Evolutionary conservation across 2,113 vertebrate species (phyloP), one percentile per base, ranked within the genome.

Genomic region (Probosciger aterrimus): DNA sequence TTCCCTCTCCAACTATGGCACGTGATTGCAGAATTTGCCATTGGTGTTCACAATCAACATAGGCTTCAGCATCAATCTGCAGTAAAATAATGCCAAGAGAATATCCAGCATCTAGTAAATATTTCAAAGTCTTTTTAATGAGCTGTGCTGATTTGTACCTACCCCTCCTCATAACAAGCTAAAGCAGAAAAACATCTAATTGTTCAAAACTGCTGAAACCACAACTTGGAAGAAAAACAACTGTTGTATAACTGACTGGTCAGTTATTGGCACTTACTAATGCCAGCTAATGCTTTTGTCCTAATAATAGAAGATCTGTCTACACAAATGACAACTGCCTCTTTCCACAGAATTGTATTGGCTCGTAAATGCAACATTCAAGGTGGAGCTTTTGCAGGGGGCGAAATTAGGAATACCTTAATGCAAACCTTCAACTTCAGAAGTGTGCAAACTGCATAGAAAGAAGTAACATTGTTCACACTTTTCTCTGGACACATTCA

Each of bases 171-270:
- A 46, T 62, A 81, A 87, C 1, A 1, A 95, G 14, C 44, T 49
- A 65, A 85, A 82, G 67, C 57, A 93, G 85, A 86, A 77, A 91
- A 90, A 18, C 6, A 82, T 19, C 6, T 47, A 73, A 82, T 85
- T 80, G 44, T 88, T 90, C 28, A 65, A 82, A 93, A 87, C 14
- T 85, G 92, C 84, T 91, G 74, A 82, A 87, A 77, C 44, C 4
- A 33, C 84, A 94, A 24, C 35, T 75, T 43, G 16, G 64, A 79
- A 60, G 47, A 75, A 79, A 95, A 96, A 76, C 67, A 95, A 64
- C 3, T 49, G 50, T 84, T 92, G n/a, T 43, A 74, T 89, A 93
- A 96, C 83, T 3, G 7, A 33, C 49, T 53, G 47, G 82, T 49
- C 80, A 70, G 31, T 86, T 91, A 82, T 8, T 33, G 30, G 39